phyloP scores from a whole-genome alignment of 2,888 invertebrate genomes.

The Xanthostigma xanthostigma region DNA sequence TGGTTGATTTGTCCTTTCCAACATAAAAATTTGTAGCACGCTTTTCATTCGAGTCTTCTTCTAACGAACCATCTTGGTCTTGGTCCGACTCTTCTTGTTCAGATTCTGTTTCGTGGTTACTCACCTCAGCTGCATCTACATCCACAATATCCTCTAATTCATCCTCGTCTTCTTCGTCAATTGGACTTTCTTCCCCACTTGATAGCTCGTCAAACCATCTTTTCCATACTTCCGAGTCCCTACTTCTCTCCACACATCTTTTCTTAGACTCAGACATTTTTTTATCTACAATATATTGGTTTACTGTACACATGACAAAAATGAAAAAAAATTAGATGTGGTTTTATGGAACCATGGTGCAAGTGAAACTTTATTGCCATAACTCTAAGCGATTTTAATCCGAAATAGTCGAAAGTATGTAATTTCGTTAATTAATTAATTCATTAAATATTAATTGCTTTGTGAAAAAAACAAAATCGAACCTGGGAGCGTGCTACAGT shows the following conservation, averaged over 20 bases:
- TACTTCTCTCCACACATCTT: constrained; percentile 6
- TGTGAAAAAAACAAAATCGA: no score
- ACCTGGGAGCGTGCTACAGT: no score
- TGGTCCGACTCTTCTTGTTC: background rate
- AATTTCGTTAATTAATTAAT: no score
- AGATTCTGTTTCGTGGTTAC: background rate
- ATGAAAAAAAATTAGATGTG: no score
- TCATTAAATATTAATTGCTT: no score
- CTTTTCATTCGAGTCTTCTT: background rate
- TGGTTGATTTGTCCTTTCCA: background rate
- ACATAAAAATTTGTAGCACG: background rate
- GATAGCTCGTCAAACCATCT: constrained; percentile 7
- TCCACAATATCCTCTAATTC: background rate
- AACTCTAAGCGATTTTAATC: no score
- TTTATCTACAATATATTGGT: background rate
- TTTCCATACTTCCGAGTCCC: constrained; percentile 4
- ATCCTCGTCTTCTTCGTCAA: constrained; percentile 6
- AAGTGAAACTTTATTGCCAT: no score
- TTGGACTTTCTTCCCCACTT: constrained; percentile 7
- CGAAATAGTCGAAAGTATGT: no score
- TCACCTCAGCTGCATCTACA: background rate
- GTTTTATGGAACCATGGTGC: no score
- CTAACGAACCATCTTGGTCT: background rate
- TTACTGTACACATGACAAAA: no score
- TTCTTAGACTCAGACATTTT: constrained; percentile 3